phyloP scores from a whole-genome alignment of 2,888 invertebrate genomes.

The Agrilus cyanescens region DNA sequence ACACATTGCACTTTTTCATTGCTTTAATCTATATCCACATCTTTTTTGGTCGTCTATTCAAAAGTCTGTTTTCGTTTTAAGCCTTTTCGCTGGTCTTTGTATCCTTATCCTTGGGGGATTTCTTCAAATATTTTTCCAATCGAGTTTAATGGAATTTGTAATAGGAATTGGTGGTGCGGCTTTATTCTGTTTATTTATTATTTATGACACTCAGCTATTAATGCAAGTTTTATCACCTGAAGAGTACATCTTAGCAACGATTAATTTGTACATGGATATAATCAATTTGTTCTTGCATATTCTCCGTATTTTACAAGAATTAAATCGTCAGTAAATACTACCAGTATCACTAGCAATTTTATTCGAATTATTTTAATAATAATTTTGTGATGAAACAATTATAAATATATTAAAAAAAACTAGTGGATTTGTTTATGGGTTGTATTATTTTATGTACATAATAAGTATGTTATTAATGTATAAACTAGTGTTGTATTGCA shows the following conservation, averaged over 20 bases:
- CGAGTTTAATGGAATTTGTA: conserved; percentile 54
- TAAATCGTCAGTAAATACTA: conserved; percentile 39
- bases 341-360: no score
- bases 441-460: no score
- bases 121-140: conserved; percentile 64
- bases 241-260: conserved; percentile 78
- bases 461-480: no score
- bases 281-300: conserved; percentile 75
- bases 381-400: no score
- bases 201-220: conserved; percentile 76
- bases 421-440: no score
- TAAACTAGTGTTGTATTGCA: no score
- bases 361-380: no score
- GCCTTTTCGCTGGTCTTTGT: conserved; percentile 53
- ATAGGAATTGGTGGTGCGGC: conserved; percentile 62
- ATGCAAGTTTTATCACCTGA: conserved; percentile 72
- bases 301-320: conserved; percentile 57
- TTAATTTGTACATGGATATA: conserved; percentile 79
- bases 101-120: conserved; percentile 60
- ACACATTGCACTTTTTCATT: no score
- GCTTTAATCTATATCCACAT: no score
- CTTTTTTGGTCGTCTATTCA: conserved; percentile 1
- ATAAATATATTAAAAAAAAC: no score
- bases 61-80: conserved; percentile 29
- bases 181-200: conserved; percentile 69